Evolutionary conservation across 2,113 vertebrate genomes (phyloP).

Genomic region (Hymenochirus boettgeri): DNA sequence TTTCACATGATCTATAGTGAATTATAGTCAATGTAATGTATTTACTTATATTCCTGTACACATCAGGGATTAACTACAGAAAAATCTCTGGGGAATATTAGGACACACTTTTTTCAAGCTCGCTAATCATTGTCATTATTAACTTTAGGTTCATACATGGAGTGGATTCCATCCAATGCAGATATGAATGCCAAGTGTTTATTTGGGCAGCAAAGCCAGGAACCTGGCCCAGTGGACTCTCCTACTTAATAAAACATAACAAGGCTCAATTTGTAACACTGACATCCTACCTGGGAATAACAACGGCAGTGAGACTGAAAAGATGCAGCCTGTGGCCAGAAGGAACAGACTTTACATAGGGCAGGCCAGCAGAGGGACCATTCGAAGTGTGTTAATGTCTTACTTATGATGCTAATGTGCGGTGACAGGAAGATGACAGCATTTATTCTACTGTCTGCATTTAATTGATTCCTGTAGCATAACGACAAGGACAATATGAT

Average conservation of each 20-base stretch:
- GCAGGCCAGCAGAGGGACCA: neutral
- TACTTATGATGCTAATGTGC: conserved; percentile 25
- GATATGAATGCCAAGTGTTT: conserved; percentile 21
- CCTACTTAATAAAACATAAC: conserved; percentile 40
- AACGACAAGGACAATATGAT: neutral
- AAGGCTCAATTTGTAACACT: neutral
- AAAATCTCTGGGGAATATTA: too few relatives aligned
- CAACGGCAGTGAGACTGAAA: conserved; percentile 10
- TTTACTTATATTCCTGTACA: too few relatives aligned
- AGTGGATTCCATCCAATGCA: conserved; percentile 24
- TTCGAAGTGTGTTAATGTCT: neutral
- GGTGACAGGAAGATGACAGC: conserved; percentile 18
- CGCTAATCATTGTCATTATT: too few relatives aligned
- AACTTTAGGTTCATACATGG: neutral
- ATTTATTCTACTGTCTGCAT: conserved; percentile 7
- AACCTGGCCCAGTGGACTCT: conserved; percentile 7
- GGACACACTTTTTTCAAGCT: too few relatives aligned
- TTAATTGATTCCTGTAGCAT: conserved; percentile 46
- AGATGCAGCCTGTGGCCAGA: neutral
- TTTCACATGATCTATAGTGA: too few relatives aligned
- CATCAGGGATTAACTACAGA: too few relatives aligned
- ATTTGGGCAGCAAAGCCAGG: conserved; percentile 22
- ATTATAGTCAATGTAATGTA: too few relatives aligned
- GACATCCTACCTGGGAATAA: conserved; percentile 5
- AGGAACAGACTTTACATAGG: conserved; percentile 1